Percentiles rank a stretch among this genome's conserved stretches.
Evolutionary conservation across 2,113 vertebrate genomes (phyloP).

Genomic region (Takifugu bimaculatus): DNA sequence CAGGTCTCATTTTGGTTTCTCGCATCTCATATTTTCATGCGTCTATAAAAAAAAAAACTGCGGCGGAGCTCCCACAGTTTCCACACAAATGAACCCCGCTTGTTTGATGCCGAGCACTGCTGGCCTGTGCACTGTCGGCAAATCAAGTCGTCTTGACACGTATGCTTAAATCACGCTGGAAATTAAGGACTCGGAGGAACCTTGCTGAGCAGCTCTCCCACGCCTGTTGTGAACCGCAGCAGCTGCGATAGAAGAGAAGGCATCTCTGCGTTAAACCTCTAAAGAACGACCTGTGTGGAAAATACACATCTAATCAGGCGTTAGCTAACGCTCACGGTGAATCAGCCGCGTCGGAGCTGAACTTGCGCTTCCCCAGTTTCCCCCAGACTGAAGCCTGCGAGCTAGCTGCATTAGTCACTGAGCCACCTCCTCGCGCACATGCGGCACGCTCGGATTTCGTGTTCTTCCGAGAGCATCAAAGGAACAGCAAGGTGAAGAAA

Average conservation of each 20-base stretch:
- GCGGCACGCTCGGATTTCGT: neutral
- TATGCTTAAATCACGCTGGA: neutral
- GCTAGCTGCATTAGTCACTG: neutral
- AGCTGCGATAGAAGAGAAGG: too few species aligned
- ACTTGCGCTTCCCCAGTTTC: neutral
- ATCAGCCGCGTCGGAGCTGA: conserved; percentile 22
- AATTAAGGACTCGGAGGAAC: conserved; percentile 4
- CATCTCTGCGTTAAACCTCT: too few species aligned
- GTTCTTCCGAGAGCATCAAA: neutral
- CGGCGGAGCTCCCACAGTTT: conserved; percentile 13
- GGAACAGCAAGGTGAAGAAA: conserved; percentile 1
- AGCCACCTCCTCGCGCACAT: neutral
- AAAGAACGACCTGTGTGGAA: neutral
- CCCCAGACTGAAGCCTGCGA: neutral
- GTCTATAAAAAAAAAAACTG: neutral
- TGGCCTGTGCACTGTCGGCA: neutral
- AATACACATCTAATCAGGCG: neutral
- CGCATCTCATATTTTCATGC: conserved; percentile 10
- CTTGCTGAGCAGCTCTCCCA: neutral
- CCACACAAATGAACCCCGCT: conserved; percentile 8
- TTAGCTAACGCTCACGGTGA: conserved; percentile 10
- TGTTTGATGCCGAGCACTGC: conserved; percentile 1
- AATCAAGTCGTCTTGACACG: conserved; percentile 1
- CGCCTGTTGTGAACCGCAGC: too few species aligned
- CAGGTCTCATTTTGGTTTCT: conserved; percentile 18